Base-by-base conservation (phyloP, 2,113 vertebrate species). In the Naja naja region DNA sequence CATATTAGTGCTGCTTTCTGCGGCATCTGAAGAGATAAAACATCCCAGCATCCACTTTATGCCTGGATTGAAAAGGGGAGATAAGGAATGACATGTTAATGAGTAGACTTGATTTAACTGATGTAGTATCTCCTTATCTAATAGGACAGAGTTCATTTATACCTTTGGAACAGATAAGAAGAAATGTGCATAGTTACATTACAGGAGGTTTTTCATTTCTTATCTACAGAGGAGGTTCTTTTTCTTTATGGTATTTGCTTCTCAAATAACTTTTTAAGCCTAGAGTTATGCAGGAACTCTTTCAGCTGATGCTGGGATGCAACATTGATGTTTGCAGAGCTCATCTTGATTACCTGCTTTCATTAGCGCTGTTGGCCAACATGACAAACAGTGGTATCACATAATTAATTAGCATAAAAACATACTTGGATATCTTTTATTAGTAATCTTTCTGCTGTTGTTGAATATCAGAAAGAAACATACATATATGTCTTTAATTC, bases 61-160 rank as follows among this genome's bases (percentile, higher is more conserved):
- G 47, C 47, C 43, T 90, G 43, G 43, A 85, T 74, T 92, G 89
- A 55, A 56, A 89, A 91, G 89, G 5, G 9, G 60, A 92, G 86
- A 86, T 93, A 54, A 93, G 47, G 86, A 58, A 89, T 25, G 58
- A 25, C 49, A 89, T 91, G 34, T 94, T 94, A 93, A 92, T 92
- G 86, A 91, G 49, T 58, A 20, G 27, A 18, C 58, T 85, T 27
- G 47, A 87, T 91, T 92, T 91, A 89, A 91, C 34, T 49, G 87
- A 53, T 30, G 90, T 90, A 86, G 74, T 90, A 90, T 85, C 85
- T 89, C 55, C 87, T 91, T 87, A 39, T 85, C 92, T 91, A 20
- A 53, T 88, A 47, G 27, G 34, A 30, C 58, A 34, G 22, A 43
- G 43, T 92, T 49, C 16, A 81, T 91, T 86, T 93, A 60, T 89